Evolutionary conservation across 2,113 vertebrate species (phyloP), one percentile per base, ranked within the genome.

Genomic region (Dromiciops gliroides): DNA sequence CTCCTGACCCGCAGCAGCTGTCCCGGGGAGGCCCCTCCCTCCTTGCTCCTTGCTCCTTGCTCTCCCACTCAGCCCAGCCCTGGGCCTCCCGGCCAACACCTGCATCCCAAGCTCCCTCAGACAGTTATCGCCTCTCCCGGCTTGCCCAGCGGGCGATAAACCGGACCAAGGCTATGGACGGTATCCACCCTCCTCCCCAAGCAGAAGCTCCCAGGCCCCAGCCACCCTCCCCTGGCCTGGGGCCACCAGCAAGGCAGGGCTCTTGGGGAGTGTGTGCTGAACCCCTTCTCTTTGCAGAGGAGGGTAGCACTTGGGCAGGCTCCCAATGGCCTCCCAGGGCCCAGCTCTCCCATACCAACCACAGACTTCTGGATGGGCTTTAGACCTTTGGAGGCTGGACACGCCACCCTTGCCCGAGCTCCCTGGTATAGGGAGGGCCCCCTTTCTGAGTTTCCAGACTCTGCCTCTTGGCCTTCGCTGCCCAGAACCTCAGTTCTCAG

Each of bases 1-100:
- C 10, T 93, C 48, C 95, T 90, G 44, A 94, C 92, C 93, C 48
- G 31, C 50, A 28, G 95, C 98, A 98, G 97, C 98, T 98, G 97
- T 94, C 92, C 44, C 89, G 3, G 94, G 8, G 60, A 49, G 3
- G 95, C 93, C 89, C 3, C 6, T 92, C 10, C 48, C 2, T 7
- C 47, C 50, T 14, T 4, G 89, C 47, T 5, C 48, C n/a, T n/a
- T n/a, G n/a, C 2, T 7, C 47, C 50, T 14, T 4, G 89, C 47
- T 5, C 48, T 89, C 47, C 8, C 14, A 25, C 25, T 25, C 25
- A 8, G 28, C 31, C 28, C 31, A 37, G 47, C 26, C 89, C 3
- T 12, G 89, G 25, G 28, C 89, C 48, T 48, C 47, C 48, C 47
- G 0, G 11, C 8, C 24, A 24, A 48, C 88, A 25, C 47, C n/a